Conservation (phyloP, 2,888 invertebrate genomes). For the Euzophera pinguis region DNA sequence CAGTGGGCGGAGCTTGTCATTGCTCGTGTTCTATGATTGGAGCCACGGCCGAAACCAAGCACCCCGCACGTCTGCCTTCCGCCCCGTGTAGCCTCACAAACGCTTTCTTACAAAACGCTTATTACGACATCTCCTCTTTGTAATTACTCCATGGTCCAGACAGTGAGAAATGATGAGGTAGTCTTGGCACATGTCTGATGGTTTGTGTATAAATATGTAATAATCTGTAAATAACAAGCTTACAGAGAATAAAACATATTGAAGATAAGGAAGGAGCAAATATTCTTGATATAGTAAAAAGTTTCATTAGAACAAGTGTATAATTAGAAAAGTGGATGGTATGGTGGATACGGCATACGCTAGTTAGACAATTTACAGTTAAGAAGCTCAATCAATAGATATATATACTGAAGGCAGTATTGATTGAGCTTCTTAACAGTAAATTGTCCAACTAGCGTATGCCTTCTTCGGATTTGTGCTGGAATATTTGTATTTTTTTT, state of each 20-base stretch:
- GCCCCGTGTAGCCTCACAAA: too few relatives aligned
- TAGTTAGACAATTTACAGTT: slow-evolving; percentile 16
- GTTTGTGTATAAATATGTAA: slow-evolving; percentile 18
- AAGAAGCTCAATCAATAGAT: slow-evolving; percentile 15
- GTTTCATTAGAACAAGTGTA: slow-evolving; percentile 9
- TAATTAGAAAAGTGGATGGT: slow-evolving; percentile 16
- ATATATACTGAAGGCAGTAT: too few relatives aligned
- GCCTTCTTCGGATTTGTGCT: slow-evolving; percentile 16
- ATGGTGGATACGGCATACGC: slow-evolving; percentile 20
- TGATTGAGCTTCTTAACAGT: slow-evolving; percentile 14
- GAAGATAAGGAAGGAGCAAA: too few relatives aligned
- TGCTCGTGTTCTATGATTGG: too few relatives aligned
- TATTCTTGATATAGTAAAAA: too few relatives aligned
- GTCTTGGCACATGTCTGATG: slow-evolving; percentile 7
- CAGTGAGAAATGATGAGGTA: slow-evolving; percentile 13
- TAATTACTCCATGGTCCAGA: too few relatives aligned
- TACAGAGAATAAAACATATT: too few relatives aligned
- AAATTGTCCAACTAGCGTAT: slow-evolving; percentile 19
- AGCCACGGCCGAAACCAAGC: too few relatives aligned
- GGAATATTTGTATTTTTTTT: slow-evolving; percentile 15
- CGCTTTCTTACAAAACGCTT: too few relatives aligned
- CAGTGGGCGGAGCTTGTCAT: too few relatives aligned
- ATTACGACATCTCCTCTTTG: too few relatives aligned
- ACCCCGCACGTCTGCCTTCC: too few relatives aligned
- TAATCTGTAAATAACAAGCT: slow-evolving; percentile 10